Evolutionary conservation across 2,888 invertebrate genomes (phyloP).

Genomic region (Lithophane socia): DNA sequence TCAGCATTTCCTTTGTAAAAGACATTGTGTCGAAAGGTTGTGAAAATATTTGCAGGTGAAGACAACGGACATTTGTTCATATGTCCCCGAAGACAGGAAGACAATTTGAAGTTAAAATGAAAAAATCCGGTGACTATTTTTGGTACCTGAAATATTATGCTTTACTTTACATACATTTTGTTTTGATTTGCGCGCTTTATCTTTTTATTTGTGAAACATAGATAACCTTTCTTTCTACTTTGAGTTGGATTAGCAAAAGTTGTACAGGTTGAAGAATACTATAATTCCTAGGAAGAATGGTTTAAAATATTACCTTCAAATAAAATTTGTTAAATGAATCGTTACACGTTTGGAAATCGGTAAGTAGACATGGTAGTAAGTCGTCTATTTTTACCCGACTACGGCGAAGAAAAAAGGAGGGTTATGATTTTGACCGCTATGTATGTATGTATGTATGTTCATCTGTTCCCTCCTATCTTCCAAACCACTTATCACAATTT

Average conservation of each 20-base stretch:
- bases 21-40: slow-evolving; percentile 25
- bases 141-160: not conserved
- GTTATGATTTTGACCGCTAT: no score
- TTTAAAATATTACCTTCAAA: not conserved
- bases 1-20: slow-evolving; percentile 37
- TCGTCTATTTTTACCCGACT: no score
- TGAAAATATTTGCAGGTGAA: slow-evolving; percentile 56
- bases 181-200: not conserved
- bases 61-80: slow-evolving; percentile 24
- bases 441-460: no score
- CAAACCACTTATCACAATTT: no score
- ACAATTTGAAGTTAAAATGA: slow-evolving; percentile 14
- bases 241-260: no score
- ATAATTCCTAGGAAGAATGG: not conserved
- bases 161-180: not conserved
- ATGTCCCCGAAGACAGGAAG: slow-evolving; percentile 15
- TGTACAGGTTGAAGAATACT: not conserved
- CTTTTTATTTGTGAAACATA: not conserved
- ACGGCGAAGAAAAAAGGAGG: no score
- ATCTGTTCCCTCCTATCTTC: no score
- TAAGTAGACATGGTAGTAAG: not conserved
- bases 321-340: no score
- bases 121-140: not conserved
- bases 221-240: not conserved
- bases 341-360: not conserved